Evolutionary conservation across 2,113 vertebrate species (phyloP), one percentile per base, ranked within the genome.

Genomic region (Sclerurus mexicanus): DNA sequence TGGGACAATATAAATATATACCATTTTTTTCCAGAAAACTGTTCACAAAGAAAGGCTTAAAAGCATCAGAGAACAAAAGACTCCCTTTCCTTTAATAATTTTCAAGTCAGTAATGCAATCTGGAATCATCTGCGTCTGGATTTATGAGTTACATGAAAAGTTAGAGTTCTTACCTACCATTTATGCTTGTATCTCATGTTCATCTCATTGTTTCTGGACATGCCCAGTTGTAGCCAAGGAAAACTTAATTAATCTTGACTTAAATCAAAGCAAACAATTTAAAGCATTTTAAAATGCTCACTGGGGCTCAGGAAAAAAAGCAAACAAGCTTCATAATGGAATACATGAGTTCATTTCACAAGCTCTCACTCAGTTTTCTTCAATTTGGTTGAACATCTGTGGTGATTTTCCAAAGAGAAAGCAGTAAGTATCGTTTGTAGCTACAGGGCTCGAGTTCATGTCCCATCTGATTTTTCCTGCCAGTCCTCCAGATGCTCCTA

Each of bases 191-290:
- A n/a, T 25, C 44, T 76, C 25, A 6, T 17, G 8, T 8, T 84
- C 47, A 44, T 88, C 60, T 53, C 42, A 19, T 35, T 31, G 8
- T 80, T 94, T 96, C 85, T 86, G 75, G 67, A 42, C 47, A 14
- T 33, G 47, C 2, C n/a, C 28, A 44, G 31, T 31, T 58, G 12
- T 25, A 81, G 87, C 83, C 76, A 94, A 89, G 55, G 39, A 87
- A 93, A 94, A 92, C 18, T 49, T 80, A 49, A 84, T 89, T 95
- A 87, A 66, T 64, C 44, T 85, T 78, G 55, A 55, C 60, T 79
- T 71, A 87, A 82, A 46, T 90, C 66, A 91, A 89, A 50, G 55
- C 44, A 90, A 97, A 90, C 55, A 84, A 81, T 72, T 86, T 75
- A 81, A 93, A 88, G 22, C 35, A 85, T 88, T 76, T 88, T 63